Evolutionary conservation across 2,888 invertebrate genomes (phyloP), one percentile per base, ranked within the genome.

Genomic region (Hofmannophila pseudospretella): DNA sequence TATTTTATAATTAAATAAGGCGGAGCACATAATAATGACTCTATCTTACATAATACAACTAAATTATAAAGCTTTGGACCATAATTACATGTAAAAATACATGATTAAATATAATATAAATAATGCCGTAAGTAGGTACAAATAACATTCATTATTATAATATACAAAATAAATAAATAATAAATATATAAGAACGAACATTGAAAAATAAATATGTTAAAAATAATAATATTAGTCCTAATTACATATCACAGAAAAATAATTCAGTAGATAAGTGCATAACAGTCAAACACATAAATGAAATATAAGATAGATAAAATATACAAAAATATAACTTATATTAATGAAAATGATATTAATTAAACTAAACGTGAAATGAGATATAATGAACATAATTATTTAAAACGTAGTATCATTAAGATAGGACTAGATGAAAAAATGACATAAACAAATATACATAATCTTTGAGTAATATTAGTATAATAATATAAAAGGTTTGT

Each of bases 391-490:
- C 48, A 50, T 16, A 42, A 36, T 34, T 36, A 39, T 41, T 29
- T 35, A 48, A 47, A 60, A 72, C 73, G 77, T 74, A 75, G 54
- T 56, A 50, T 5, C 2, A 16, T 16, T 16, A 62, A 62, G n/a
- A 60, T 51, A 62, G 66, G 80, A 80, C 77, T 80, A 79, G 76
- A 77, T 58, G 50, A 52, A 59, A 59, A 45, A 42, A 51, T 23
- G n/a, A 23, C 46, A 42, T 40, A 45, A 55, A 50, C 53, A 58
- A n/a, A n/a, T n/a, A n/a, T n/a, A n/a, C n/a, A n/a, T n/a, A n/a
- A n/a, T n/a, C n/a, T n/a, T 50, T 57, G 46, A 42, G 54, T 45
- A 23, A n/a, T 4, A n/a, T 2, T 3, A 44, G 39, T 29, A 36
- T 5, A 39, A 26, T 41, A 39, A 35, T 29, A 40, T 38, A 51